phyloP scores from a whole-genome alignment of 2,113 vertebrate species.

The Conger conger region DNA sequence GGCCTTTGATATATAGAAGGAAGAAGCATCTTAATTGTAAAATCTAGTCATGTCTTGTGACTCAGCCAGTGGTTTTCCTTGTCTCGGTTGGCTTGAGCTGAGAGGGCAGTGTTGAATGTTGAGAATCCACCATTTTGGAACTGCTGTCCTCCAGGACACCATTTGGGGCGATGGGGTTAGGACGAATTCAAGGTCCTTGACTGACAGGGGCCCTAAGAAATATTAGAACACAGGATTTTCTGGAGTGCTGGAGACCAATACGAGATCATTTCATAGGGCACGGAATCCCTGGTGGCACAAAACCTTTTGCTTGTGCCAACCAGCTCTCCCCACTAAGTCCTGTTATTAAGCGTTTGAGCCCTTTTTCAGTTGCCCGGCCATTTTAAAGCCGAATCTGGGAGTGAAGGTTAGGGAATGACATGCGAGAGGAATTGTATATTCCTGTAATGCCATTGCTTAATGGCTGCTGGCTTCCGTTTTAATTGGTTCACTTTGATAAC shows the following conservation, averaged over 20 bases:
- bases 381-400: not conserved
- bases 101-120: not conserved
- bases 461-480: constrained; percentile 12
- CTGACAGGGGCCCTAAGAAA: too few relatives aligned
- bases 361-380: not conserved
- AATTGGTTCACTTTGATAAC: constrained; percentile 26
- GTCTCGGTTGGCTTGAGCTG: not conserved
- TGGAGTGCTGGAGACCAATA: too few relatives aligned
- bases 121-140: not conserved
- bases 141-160: too few relatives aligned
- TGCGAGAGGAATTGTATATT: constrained; percentile 11
- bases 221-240: too few relatives aligned
- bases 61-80: not conserved
- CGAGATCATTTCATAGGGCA: too few relatives aligned
- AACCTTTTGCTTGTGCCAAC: not conserved
- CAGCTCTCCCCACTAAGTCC: not conserved
- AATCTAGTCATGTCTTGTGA: constrained; percentile 4
- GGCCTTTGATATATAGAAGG: not conserved
- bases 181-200: too few relatives aligned
- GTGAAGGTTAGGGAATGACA: constrained; percentile 25
- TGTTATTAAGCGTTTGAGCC: not conserved
- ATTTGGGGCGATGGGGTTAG: too few relatives aligned
- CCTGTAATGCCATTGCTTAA: constrained; percentile 17
- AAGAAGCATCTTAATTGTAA: not conserved
- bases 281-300: too few relatives aligned